Evolutionary conservation across 2,113 vertebrate genomes (phyloP).

Genomic region (Anolis sagrei): DNA sequence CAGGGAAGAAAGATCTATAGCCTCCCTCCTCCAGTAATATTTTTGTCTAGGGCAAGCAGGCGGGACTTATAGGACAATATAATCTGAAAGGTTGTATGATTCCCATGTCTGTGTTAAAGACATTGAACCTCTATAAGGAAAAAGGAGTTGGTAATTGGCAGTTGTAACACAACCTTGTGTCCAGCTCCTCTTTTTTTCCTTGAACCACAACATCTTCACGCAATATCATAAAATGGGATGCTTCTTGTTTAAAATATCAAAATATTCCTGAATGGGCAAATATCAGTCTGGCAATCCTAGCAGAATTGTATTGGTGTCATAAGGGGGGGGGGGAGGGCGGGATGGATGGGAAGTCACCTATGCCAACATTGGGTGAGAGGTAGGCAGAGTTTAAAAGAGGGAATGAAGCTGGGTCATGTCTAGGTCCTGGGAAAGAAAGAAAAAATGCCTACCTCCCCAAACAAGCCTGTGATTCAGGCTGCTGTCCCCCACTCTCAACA

Average conservation of each 20-base stretch:
- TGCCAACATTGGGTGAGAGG: not conserved
- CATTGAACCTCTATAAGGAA: not conserved
- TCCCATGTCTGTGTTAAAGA: too few relatives aligned
- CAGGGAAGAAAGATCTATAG: too few relatives aligned
- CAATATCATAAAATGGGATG: not conserved
- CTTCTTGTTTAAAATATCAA: not conserved
- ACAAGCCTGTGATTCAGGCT: constrained; percentile 20
- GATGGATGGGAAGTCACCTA: constrained; percentile 3
- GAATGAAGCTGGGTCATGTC: not conserved
- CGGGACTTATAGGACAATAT: too few relatives aligned
- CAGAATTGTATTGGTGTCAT: not conserved
- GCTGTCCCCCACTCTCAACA: not conserved
- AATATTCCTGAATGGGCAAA: not conserved
- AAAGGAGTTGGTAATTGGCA: not conserved
- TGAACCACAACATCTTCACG: not conserved
- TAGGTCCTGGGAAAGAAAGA: constrained; percentile 31
- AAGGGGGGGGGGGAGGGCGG: too few relatives aligned
- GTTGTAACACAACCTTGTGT: not conserved
- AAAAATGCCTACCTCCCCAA: not conserved
- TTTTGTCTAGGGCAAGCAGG: too few relatives aligned
- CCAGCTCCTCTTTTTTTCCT: not conserved
- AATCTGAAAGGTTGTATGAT: too few relatives aligned
- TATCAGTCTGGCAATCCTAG: not conserved
- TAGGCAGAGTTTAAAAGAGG: not conserved
- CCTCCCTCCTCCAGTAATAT: too few relatives aligned